Conservation (phyloP, 2,888 invertebrate genomes). For the Bellardia bayeri region DNA sequence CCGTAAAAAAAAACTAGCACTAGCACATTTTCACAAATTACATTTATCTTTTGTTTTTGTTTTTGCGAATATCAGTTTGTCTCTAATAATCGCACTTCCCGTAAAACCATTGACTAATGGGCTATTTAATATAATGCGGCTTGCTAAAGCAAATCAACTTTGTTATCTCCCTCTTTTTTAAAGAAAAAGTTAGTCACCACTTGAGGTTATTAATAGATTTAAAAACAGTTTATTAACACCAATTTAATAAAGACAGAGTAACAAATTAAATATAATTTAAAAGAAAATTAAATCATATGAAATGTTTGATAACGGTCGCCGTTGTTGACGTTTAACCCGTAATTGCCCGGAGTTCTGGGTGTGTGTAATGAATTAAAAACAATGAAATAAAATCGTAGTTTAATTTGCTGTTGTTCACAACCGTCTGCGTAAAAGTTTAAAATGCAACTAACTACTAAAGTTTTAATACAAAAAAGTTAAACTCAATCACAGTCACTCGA, state of each 20-base stretch:
- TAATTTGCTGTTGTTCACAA: slow-evolving; percentile 55
- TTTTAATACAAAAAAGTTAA: slow-evolving; percentile 63
- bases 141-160: not conserved
- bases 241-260: slow-evolving; percentile 22
- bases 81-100: slow-evolving; percentile 35
- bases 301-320: slow-evolving; percentile 12
- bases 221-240: slow-evolving; percentile 23
- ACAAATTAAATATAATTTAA: not conserved
- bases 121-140: slow-evolving; percentile 39
- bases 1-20: slow-evolving; percentile 1
- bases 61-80: not conserved
- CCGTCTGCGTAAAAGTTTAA: slow-evolving; percentile 69
- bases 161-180: slow-evolving; percentile 8
- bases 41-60: not conserved
- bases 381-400: not conserved
- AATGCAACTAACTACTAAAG: slow-evolving; percentile 67
- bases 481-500: slow-evolving; percentile 61
- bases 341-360: slow-evolving; percentile 24
- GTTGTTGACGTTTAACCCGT: slow-evolving; percentile 35
- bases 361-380: not conserved
- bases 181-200: slow-evolving; percentile 33
- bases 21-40: slow-evolving; percentile 7
- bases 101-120: slow-evolving; percentile 25
- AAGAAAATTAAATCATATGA: not conserved
- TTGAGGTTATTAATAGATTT: slow-evolving; percentile 6